Percentiles rank a stretch among this genome's conserved stretches.
phyloP scores from a whole-genome alignment of 2,797 vertebrate genomes.

The Eleutherodactylus coqui region DNA sequence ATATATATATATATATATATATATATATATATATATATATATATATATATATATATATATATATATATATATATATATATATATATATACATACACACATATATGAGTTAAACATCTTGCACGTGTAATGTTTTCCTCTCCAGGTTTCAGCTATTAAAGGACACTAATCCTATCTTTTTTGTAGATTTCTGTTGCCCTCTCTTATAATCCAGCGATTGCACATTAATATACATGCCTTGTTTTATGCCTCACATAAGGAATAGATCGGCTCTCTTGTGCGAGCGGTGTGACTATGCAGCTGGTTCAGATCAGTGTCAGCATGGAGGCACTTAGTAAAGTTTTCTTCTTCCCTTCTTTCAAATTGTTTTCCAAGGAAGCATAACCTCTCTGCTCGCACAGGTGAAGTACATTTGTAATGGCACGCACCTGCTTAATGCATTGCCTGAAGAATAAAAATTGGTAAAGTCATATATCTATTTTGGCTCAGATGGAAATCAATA shows the following conservation, averaged over 20 bases:
- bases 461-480: background rate
- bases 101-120: background rate
- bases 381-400: slow-evolving; percentile 45
- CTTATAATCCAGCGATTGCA: slow-evolving; percentile 31
- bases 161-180: slow-evolving; percentile 10
- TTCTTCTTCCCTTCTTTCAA: slow-evolving; percentile 35
- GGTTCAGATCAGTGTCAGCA: slow-evolving; percentile 49
- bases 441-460: slow-evolving; percentile 18
- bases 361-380: slow-evolving; percentile 48
- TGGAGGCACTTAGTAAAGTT: slow-evolving; percentile 63
- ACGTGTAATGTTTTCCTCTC: background rate
- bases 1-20: too few relatives aligned
- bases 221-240: slow-evolving; percentile 44
- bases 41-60: background rate
- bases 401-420: slow-evolving; percentile 45
- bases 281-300: slow-evolving; percentile 43
- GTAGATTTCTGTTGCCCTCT: slow-evolving; percentile 6
- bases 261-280: slow-evolving; percentile 33
- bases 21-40: too few relatives aligned
- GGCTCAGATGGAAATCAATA: background rate
- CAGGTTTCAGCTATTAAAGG: slow-evolving; percentile 1
- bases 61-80: background rate
- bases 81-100: background rate
- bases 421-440: slow-evolving; percentile 44
- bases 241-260: slow-evolving; percentile 60